Evolutionary conservation across 92 coral and sea anemone genomes (phyloP), one percentile per base, ranked within the genome.

Genomic region (Anthopleura xanthogrammica): DNA sequence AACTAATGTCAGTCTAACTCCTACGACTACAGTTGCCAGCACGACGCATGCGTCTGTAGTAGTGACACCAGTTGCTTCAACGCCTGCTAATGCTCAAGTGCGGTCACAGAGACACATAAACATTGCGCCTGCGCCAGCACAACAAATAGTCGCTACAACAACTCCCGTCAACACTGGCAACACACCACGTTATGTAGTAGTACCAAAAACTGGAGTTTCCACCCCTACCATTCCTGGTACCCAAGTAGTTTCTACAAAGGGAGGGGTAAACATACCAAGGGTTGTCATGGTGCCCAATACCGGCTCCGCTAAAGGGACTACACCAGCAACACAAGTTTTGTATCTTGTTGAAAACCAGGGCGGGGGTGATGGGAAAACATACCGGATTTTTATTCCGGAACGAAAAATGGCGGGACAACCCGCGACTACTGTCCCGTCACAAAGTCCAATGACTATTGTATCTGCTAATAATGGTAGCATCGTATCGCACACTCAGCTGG

Each of bases 51-150:
- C 84, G 52, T 20, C 77, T 4, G 70, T 62, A 62, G 70, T 23
- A 14, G 74, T 52, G 23, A 50, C 77, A 48, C 16, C 83, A 54
- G 76, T n/a, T 41, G 52, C 20, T 16, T 5, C 52, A 41, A 5
- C 78, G 10, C 36, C 60, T 22, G 29, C 60, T 16, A 75, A 1
- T 52, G 40, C 52, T 24, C 56, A 77, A 77, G 40, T 77, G n/a
- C 66, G 57, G 50, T 24, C 39, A n/a, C 43, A 66, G 13, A 66
- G 84, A 43, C 84, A 71, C 16, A 72, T 81, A 42, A 81, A 70
- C 65, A 81, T 81, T 41, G 84, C 84, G 64, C 84, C 84, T n/a
- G 84, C 84, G 40, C 84, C 74, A 68, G 17, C 20, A 62, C 70
- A n/a, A 14, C 70, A 62, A 62, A n/a, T 62, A 5, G 10, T 62